Evolutionary conservation across 2,888 invertebrate species (phyloP).

Genomic region (Volucella bombylans): DNA sequence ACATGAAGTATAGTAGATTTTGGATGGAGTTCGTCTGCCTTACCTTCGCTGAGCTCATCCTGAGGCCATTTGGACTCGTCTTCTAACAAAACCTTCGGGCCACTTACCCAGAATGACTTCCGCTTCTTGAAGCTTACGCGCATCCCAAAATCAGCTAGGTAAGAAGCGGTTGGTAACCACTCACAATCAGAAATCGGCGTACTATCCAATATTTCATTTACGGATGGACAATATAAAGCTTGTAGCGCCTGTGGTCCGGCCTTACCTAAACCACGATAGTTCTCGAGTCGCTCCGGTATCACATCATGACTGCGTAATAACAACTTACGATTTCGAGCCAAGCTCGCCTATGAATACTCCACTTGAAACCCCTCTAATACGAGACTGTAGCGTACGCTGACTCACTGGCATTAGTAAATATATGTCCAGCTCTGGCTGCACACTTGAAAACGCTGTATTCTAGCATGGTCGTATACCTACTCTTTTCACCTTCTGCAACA

Average conservation of each 20-base stretch:
- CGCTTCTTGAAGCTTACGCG: conserved; percentile 9
- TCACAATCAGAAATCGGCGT: conserved; percentile 38
- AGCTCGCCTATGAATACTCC: background rate
- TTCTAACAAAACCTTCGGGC: conserved; percentile 16
- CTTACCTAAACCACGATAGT: conserved; percentile 63
- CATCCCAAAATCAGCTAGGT: conserved; percentile 61
- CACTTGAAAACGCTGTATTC: conserved; percentile 2
- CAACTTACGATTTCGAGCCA: too few species aligned
- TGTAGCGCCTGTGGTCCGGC: conserved; percentile 58
- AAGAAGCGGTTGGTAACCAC: conserved; percentile 48
- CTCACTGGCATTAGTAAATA: conserved; percentile 55
- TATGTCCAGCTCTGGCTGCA: conserved; percentile 42
- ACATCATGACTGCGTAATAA: conserved; percentile 36
- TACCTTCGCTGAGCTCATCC: background rate
- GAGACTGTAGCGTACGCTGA: conserved; percentile 53
- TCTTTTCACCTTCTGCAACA: conserved; percentile 21
- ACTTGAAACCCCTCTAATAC: conserved; percentile 8
- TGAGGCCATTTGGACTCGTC: conserved; percentile 7
- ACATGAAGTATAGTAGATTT: background rate
- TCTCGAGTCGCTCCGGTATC: conserved; percentile 58
- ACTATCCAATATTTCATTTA: conserved; percentile 54
- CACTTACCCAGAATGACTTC: conserved; percentile 49
- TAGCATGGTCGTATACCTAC: conserved; percentile 46
- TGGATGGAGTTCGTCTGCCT: conserved; percentile 33
- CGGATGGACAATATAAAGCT: conserved; percentile 74